Evolutionary conservation across 2,888 invertebrate genomes (phyloP).

Genomic region (Machimus rusticus): DNA sequence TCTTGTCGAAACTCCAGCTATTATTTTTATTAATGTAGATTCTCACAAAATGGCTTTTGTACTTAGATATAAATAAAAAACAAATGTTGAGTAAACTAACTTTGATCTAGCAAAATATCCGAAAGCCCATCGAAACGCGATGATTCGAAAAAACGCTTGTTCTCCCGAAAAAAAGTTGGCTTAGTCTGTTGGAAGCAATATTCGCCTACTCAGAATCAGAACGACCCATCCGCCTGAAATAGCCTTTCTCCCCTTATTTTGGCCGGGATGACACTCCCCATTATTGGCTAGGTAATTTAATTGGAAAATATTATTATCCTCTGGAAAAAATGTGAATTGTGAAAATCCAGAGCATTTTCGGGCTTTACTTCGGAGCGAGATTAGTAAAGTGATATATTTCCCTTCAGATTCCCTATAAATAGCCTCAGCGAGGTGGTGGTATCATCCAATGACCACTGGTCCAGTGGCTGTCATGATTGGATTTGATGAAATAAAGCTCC

Average conservation of each 20-base stretch:
- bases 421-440: not conserved
- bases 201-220: not conserved
- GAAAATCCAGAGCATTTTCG: not conserved
- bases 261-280: not conserved
- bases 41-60: not conserved
- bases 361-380: not conserved
- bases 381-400: slow-evolving; percentile 12
- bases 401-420: not conserved
- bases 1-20: not conserved
- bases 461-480: slow-evolving; percentile 7
- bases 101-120: not conserved
- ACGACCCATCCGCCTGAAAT: not conserved
- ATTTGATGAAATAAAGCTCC: slow-evolving; percentile 2
- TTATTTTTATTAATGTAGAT: not conserved
- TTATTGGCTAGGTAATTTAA: slow-evolving; percentile 5
- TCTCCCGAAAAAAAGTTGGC: not conserved
- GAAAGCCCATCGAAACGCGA: not conserved
- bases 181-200: not conserved
- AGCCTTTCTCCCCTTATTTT: not conserved
- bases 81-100: not conserved
- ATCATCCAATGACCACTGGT: not conserved
- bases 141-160: not conserved
- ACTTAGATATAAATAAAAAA: not conserved
- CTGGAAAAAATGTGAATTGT: not conserved
- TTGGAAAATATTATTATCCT: slow-evolving; percentile 6